These are phyloP conservation scores for Lathamus discolor DNA, from an alignment of 2,113 vertebrate species.

Conservation along the genomic window DNA sequence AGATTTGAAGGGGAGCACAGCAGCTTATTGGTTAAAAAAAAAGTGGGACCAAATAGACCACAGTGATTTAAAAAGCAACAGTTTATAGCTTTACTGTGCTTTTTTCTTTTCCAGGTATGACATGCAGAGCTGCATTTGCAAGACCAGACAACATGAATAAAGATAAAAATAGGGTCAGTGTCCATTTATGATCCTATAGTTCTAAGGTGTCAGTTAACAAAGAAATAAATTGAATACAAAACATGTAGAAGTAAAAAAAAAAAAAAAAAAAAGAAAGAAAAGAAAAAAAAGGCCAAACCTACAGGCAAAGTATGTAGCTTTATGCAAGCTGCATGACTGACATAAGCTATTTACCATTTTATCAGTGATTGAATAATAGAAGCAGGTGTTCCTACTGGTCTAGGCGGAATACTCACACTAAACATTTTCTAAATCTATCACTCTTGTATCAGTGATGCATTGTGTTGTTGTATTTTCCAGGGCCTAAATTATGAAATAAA, in stretches of 20 bases:
- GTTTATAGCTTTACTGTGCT: not conserved
- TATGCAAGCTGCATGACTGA: constrained; percentile 67
- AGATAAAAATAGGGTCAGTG: constrained; percentile 66
- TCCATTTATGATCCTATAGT: constrained; percentile 66
- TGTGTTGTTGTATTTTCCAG: constrained; percentile 60
- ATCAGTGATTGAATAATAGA: constrained; percentile 75
- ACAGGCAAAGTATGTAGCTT: constrained; percentile 69
- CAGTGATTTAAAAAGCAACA: not conserved
- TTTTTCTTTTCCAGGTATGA: constrained; percentile 11
- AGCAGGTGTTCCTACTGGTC: constrained; percentile 74
- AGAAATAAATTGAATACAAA: constrained; percentile 66
- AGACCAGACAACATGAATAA: constrained; percentile 58
- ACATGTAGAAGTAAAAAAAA: constrained; percentile 1
- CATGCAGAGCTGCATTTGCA: constrained; percentile 21
- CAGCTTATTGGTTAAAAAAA: not conserved
- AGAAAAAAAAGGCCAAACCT: constrained; percentile 47
- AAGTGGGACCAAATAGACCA: not conserved
- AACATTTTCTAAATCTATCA: constrained; percentile 73
- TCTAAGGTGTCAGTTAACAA: constrained; percentile 65
- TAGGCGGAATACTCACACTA: constrained; percentile 65
- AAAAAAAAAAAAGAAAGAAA: not conserved
- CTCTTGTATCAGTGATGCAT: constrained; percentile 68
- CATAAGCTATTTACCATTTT: constrained; percentile 77
- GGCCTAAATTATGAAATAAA: constrained; percentile 57
- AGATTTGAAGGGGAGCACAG: constrained; percentile 8